Percentiles rank a stretch among this genome's conserved stretches.
phyloP scores from a whole-genome alignment of 2,113 vertebrate genomes.

The Tylochromis polylepis region DNA sequence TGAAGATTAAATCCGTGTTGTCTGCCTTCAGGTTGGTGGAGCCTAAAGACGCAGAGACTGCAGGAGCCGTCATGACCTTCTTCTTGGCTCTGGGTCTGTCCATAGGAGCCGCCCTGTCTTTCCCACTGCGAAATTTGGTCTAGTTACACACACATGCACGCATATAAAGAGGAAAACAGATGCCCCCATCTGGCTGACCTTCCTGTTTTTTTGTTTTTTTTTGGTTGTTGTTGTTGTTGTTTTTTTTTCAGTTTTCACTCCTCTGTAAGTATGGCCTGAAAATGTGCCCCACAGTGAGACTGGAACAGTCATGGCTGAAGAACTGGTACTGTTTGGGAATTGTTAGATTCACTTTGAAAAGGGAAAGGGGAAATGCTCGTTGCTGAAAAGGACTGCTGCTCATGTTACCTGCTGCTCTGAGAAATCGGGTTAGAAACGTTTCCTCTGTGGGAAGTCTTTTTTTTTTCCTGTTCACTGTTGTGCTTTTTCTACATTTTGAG shows the following conservation, averaged over 20 bases:
- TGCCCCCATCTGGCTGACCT: accelerated
- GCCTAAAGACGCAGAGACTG: conserved; percentile 78
- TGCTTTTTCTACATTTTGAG: not conserved
- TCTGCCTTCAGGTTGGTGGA: conserved; percentile 73
- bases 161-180: not conserved
- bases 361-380: not conserved
- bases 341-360: not conserved
- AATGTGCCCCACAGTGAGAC: not conserved
- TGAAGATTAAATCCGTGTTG: accelerated
- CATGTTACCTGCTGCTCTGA: not conserved
- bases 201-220: accelerated
- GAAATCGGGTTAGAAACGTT: not conserved
- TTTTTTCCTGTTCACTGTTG: not conserved
- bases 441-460: not conserved
- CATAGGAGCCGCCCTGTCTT: conserved; percentile 78
- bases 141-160: conserved; percentile 22
- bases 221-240: too few species aligned
- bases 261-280: not conserved
- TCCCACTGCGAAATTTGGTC: conserved; percentile 73
- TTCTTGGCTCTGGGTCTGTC: conserved; percentile 84
- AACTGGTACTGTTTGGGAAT: not conserved
- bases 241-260: not conserved
- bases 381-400: not conserved
- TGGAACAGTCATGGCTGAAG: not conserved
- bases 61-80: conserved; percentile 87